Percentiles rank a stretch among this genome's conserved stretches.
Evolutionary conservation across 2,888 invertebrate genomes (phyloP).

Genomic region (Drosophila neotestacea): DNA sequence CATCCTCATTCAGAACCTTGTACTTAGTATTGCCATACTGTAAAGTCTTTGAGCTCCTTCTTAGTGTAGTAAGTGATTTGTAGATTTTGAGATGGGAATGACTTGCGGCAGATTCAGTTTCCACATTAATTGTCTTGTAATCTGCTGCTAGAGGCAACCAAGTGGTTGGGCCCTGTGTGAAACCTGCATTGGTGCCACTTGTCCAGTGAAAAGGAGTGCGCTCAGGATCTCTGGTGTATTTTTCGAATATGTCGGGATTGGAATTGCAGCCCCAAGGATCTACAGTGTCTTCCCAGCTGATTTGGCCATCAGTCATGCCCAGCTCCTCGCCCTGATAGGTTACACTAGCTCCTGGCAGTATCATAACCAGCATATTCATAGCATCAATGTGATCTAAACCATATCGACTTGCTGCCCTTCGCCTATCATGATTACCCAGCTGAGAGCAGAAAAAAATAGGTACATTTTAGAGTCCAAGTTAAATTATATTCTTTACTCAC

Average conservation of each 20-base stretch:
- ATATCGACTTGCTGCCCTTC: slow-evolving; percentile 88
- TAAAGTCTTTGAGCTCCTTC: slow-evolving; percentile 71
- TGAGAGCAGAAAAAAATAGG: slow-evolving; percentile 62
- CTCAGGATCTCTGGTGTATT: slow-evolving; percentile 88
- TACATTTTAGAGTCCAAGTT: too few relatives aligned
- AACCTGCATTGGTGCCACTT: slow-evolving; percentile 82
- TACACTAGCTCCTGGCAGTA: slow-evolving; percentile 88
- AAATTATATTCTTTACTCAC: slow-evolving; percentile 84
- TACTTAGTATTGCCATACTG: slow-evolving; percentile 75
- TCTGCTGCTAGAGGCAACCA: slow-evolving; percentile 85
- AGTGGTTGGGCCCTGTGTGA: slow-evolving; percentile 78
- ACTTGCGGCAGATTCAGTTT: slow-evolving; percentile 84
- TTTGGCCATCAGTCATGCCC: slow-evolving; percentile 84
- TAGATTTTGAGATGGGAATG: slow-evolving; percentile 88
- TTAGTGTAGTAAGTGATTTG: slow-evolving; percentile 86
- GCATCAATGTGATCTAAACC: slow-evolving; percentile 90
- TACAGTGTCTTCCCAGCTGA: slow-evolving; percentile 87
- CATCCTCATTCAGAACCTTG: slow-evolving; percentile 66
- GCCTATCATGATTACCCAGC: slow-evolving; percentile 90
- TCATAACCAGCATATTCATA: slow-evolving; percentile 90
- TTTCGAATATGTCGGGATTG: slow-evolving; percentile 86
- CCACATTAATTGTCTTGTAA: slow-evolving; percentile 87
- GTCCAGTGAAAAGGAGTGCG: slow-evolving; percentile 89
- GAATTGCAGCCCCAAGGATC: slow-evolving; percentile 87
- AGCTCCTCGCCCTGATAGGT: slow-evolving; percentile 85